Percentiles rank a stretch among this genome's conserved stretches.
Conservation (phyloP, 53 echinoderm and acorn worm species). For the Stichopus horrens region DNA sequence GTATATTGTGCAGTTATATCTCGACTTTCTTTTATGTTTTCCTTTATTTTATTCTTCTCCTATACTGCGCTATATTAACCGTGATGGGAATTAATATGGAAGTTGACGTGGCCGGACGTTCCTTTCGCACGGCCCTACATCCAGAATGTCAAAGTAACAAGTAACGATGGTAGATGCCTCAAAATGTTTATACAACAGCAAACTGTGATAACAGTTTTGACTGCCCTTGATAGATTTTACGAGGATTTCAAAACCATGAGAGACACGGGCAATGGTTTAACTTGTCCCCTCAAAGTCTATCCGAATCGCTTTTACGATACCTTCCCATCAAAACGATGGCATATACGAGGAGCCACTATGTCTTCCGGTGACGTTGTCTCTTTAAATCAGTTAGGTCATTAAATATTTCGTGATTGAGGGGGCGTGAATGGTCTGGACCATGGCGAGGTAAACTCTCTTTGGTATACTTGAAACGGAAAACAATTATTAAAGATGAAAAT, state of each 20-base stretch:
- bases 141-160: background rate
- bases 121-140: background rate
- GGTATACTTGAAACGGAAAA: too few relatives aligned
- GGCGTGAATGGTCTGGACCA: background rate
- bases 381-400: too few relatives aligned
- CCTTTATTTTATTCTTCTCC: background rate
- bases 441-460: background rate
- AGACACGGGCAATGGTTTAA: background rate
- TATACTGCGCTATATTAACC: background rate
- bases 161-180: background rate
- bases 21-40: background rate
- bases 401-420: too few relatives aligned
- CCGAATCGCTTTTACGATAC: background rate
- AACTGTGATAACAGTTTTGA: slow-evolving; percentile 3
- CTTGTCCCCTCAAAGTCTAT: background rate
- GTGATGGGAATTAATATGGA: slow-evolving; percentile 5
- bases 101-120: background rate
- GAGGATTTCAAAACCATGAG: background rate
- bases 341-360: too few relatives aligned
- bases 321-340: background rate
- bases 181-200: background rate
- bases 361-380: too few relatives aligned
- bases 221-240: slow-evolving; percentile 6
- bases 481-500: too few relatives aligned
- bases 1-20: background rate